Conservation (phyloP, 2,113 vertebrate genomes). For the Bos indicus region DNA sequence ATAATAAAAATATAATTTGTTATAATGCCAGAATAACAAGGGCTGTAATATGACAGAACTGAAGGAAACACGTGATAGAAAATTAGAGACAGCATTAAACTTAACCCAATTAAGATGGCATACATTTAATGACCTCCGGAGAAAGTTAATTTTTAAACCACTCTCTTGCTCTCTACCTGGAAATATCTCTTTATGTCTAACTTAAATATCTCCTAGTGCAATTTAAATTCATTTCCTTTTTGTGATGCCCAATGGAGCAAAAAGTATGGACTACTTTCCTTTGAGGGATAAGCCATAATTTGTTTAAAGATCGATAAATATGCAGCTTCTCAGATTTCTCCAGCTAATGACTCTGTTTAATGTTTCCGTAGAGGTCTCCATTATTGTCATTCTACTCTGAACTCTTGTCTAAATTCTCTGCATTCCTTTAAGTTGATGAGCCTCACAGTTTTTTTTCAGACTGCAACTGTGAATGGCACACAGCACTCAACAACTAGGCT, state of each 20-base stretch:
- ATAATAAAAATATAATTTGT: conserved; percentile 42
- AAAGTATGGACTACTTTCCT: conserved; percentile 21
- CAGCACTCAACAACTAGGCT: background rate
- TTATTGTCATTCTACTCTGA: conserved; percentile 22
- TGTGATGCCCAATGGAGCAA: conserved; percentile 20
- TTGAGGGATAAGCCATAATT: conserved; percentile 40
- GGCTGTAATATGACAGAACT: background rate
- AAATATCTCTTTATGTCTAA: conserved; percentile 48
- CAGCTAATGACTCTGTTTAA: conserved; percentile 53
- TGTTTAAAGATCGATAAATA: conserved; percentile 62
- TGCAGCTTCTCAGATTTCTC: conserved; percentile 49
- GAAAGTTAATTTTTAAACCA: conserved; percentile 58
- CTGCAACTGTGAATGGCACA: background rate
- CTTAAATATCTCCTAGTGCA: conserved; percentile 45
- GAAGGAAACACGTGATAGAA: conserved; percentile 1
- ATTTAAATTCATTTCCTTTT: conserved; percentile 66
- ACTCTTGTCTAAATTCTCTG: background rate
- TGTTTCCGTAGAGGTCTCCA: conserved; percentile 51
- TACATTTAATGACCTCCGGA: conserved; percentile 39
- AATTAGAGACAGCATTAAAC: conserved; percentile 1
- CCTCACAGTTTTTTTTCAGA: background rate
- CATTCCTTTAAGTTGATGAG: conserved; percentile 15
- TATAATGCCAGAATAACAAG: conserved; percentile 22
- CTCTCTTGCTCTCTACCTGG: background rate
- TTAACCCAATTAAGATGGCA: conserved; percentile 21